Percentiles rank a stretch among this genome's conserved stretches.
These are phyloP conservation scores for Herpailurus yagouaroundi DNA, from an alignment of 2,113 vertebrate genomes.

Conservation along the genomic window DNA sequence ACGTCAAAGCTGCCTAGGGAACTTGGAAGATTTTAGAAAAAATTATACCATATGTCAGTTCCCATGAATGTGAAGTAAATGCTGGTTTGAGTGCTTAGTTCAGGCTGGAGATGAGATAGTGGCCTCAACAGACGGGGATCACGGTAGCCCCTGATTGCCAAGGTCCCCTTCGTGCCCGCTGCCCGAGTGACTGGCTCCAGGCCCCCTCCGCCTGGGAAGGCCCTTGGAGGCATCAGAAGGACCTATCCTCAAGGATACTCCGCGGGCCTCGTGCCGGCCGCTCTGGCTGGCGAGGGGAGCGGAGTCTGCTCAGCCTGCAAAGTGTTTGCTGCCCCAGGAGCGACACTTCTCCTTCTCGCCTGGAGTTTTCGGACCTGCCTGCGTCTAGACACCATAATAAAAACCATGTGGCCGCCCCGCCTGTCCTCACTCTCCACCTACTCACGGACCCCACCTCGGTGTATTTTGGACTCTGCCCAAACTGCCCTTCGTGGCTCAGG, in stretches of 20 bases:
- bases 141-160: rapidly evolving
- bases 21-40: conserved; percentile 82
- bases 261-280: rapidly evolving
- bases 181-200: background rate
- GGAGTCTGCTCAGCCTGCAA: background rate
- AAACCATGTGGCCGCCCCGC: background rate
- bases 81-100: background rate
- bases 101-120: background rate
- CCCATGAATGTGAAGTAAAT: conserved; percentile 72
- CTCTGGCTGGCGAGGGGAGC: background rate
- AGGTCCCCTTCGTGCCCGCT: background rate
- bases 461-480: background rate
- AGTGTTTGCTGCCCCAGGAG: background rate
- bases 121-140: rapidly evolving
- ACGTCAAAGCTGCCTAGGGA: conserved; percentile 89
- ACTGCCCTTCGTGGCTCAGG: background rate
- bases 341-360: background rate
- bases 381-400: background rate
- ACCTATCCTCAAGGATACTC: rapidly evolving
- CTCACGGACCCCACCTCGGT: rapidly evolving
- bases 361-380: background rate
- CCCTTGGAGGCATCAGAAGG: background rate
- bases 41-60: conserved; percentile 84
- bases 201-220: background rate
- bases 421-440: background rate